Percentiles rank a stretch among this genome's conserved stretches.
phyloP scores from a whole-genome alignment of 1,140 invertebrate species.

The Whitmania pigra region DNA sequence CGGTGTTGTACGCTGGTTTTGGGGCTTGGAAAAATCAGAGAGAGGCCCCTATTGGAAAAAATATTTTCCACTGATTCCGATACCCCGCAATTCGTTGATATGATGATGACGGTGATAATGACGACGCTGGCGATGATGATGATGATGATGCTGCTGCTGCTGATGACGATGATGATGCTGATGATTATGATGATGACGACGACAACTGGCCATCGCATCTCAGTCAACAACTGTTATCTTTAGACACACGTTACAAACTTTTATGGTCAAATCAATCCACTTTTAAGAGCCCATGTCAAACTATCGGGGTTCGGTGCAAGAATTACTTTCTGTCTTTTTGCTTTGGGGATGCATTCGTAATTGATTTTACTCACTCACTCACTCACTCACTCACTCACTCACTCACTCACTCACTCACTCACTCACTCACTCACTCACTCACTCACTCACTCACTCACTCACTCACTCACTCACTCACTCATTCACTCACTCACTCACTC shows the following conservation, averaged over 20 bases:
- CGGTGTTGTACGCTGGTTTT: too few species aligned
- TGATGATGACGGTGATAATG: too few species aligned
- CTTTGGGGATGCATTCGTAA: not conserved
- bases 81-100: too few species aligned
- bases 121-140: too few species aligned
- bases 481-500: conserved; percentile 6
- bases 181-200: too few species aligned
- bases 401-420: conserved; percentile 22
- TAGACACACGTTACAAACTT: not conserved
- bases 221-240: not conserved
- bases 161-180: too few species aligned
- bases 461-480: conserved; percentile 19
- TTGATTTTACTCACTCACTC: not conserved
- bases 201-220: not conserved
- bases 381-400: conserved; percentile 18
- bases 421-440: conserved; percentile 23
- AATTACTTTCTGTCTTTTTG: not conserved
- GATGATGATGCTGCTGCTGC: too few species aligned
- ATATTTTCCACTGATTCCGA: too few species aligned
- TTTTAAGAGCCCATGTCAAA: not conserved
- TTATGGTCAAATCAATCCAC: not conserved
- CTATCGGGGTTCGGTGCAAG: not conserved
- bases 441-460: conserved; percentile 22
- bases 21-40: too few species aligned
- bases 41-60: too few species aligned